Conservation (phyloP, 2,888 invertebrate species). For the Amphipyra berbera region DNA sequence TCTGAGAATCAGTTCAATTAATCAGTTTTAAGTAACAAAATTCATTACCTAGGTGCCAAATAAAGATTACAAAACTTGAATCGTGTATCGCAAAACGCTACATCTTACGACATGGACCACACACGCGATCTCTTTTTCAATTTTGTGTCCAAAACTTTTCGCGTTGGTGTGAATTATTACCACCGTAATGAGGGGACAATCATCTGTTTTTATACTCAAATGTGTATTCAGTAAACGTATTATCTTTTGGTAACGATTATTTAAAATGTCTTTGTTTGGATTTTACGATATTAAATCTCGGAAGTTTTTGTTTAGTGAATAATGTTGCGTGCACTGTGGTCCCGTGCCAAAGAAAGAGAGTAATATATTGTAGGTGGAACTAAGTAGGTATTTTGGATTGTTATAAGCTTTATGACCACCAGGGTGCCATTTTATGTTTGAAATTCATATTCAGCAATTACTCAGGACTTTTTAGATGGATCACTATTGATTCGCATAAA, state of each 20-base stretch:
- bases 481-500: no score
- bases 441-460: no score
- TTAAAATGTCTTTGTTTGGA: conserved; percentile 44
- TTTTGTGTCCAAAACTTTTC: conserved; percentile 71
- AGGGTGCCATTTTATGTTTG: no score
- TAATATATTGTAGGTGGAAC: not conserved
- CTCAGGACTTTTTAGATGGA: no score
- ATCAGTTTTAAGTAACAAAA: no score
- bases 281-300: conserved; percentile 5
- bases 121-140: conserved; percentile 53
- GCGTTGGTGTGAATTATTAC: conserved; percentile 73
- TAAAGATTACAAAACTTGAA: no score
- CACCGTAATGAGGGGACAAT: conserved; percentile 68
- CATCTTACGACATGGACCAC: conserved; percentile 31
- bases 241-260: conserved; percentile 46
- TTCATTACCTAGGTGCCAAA: no score
- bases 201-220: conserved; percentile 61
- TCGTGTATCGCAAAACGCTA: not conserved
- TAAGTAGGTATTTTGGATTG: not conserved
- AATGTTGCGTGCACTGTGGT: conserved; percentile 11
- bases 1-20: no score
- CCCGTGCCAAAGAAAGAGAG: not conserved
- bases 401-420: no score
- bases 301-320: conserved; percentile 11
- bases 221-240: conserved; percentile 51